These are phyloP conservation scores for Casuarius casuarius DNA, from an alignment of 2,113 vertebrate genomes.

Conservation along the genomic window DNA sequence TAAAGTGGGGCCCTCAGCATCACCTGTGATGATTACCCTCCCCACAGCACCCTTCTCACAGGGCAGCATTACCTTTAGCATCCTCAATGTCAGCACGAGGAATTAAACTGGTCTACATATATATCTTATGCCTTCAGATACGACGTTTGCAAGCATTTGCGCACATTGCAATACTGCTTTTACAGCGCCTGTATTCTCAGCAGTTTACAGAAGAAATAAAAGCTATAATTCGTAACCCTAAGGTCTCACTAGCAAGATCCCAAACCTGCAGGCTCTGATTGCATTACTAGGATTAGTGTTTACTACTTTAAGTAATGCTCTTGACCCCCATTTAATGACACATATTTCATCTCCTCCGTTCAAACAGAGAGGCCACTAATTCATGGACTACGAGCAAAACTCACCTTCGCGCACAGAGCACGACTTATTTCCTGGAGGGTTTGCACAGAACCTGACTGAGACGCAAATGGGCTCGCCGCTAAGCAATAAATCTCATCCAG, in stretches of 20 bases:
- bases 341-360: background rate
- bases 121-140: background rate
- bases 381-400: background rate
- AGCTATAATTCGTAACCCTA: background rate
- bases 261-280: background rate
- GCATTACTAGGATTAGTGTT: background rate
- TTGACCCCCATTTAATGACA: background rate
- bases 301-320: background rate
- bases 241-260: background rate
- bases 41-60: background rate
- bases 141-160: background rate
- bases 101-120: background rate
- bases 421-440: background rate
- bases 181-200: background rate
- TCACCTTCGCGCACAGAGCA: background rate
- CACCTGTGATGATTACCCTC: background rate
- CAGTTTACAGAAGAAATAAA: background rate
- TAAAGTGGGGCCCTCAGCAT: background rate
- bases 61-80: background rate
- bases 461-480: background rate
- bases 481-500: rapidly evolving
- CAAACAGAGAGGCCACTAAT: background rate
- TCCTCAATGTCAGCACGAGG: background rate
- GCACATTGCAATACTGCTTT: background rate
- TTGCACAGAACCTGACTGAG: rapidly evolving